Conservation (phyloP, 2,888 invertebrate genomes). For the Callinectes sapidus region DNA sequence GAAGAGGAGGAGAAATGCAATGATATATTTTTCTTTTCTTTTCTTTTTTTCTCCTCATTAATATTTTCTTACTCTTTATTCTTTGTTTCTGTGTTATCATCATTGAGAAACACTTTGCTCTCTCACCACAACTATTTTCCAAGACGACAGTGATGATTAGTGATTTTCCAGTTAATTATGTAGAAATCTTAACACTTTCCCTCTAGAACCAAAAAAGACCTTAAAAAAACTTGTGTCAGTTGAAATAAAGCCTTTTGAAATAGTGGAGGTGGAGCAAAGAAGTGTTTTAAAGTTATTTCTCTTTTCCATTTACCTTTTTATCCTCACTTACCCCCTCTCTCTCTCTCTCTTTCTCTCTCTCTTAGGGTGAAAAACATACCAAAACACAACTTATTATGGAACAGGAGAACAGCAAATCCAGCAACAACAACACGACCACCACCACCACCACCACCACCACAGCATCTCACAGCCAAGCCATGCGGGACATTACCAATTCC, state of each 20-base stretch:
- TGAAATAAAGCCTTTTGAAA: too few species aligned
- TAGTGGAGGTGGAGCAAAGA: too few species aligned
- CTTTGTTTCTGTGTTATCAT: too few species aligned
- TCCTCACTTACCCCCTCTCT: not conserved
- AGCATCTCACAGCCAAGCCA: conserved; percentile 51
- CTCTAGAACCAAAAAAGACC: too few species aligned
- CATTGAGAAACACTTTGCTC: too few species aligned
- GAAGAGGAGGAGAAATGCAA: not conserved
- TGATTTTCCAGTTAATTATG: too few species aligned
- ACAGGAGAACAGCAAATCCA: not conserved
- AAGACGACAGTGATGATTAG: too few species aligned
- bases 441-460: not conserved
- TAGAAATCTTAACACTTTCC: too few species aligned
- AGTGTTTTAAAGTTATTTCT: not conserved
- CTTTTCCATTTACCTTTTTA: not conserved
- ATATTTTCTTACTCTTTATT: too few species aligned
- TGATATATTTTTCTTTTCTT: not conserved
- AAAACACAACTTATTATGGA: not conserved
- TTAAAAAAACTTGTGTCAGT: too few species aligned
- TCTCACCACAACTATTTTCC: too few species aligned
- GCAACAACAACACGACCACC: not conserved
- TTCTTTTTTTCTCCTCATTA: not conserved
- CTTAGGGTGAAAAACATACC: not conserved
- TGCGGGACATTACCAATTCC: conserved; percentile 69
- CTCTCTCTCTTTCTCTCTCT: not conserved